Evolutionary conservation across 1,140 invertebrate genomes (phyloP).

Genomic region (Trigoniulus corallinus): DNA sequence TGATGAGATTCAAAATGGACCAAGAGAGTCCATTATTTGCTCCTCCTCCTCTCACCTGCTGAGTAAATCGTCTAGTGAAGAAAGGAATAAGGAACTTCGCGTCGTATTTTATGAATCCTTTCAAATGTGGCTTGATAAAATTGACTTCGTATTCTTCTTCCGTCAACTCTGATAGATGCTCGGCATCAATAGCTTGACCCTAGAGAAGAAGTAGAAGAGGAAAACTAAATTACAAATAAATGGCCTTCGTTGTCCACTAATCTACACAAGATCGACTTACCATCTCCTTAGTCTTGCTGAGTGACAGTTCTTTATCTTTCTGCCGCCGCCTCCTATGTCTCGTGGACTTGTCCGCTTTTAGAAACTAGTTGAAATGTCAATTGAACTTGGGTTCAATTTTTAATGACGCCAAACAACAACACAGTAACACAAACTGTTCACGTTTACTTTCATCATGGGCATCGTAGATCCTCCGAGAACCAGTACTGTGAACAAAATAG

Average conservation of each 20-base stretch:
- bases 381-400: background rate
- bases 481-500: conserved; percentile 87
- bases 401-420: too few relatives aligned
- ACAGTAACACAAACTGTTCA: too few relatives aligned
- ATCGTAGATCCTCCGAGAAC: conserved; percentile 92
- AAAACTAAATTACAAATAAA: conserved; percentile 4
- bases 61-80: conserved; percentile 84
- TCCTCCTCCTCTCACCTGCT: conserved; percentile 49
- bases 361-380: conserved; percentile 22
- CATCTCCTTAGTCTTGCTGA: conserved; percentile 95
- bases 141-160: conserved; percentile 79
- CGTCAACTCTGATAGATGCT: conserved; percentile 86
- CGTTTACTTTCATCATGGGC: conserved; percentile 67
- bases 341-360: conserved; percentile 38
- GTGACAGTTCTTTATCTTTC: conserved; percentile 57
- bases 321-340: conserved; percentile 40
- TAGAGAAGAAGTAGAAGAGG: conserved; percentile 23
- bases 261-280: conserved; percentile 27
- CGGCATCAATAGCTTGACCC: conserved; percentile 89
- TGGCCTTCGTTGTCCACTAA: background rate
- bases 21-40: background rate
- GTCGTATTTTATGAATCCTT: conserved; percentile 74
- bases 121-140: conserved; percentile 30
- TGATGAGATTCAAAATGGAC: background rate
- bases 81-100: conserved; percentile 88